These are phyloP conservation scores for Epinephelus awoara DNA, from an alignment of 2,797 vertebrate species.

Conservation along the genomic window DNA sequence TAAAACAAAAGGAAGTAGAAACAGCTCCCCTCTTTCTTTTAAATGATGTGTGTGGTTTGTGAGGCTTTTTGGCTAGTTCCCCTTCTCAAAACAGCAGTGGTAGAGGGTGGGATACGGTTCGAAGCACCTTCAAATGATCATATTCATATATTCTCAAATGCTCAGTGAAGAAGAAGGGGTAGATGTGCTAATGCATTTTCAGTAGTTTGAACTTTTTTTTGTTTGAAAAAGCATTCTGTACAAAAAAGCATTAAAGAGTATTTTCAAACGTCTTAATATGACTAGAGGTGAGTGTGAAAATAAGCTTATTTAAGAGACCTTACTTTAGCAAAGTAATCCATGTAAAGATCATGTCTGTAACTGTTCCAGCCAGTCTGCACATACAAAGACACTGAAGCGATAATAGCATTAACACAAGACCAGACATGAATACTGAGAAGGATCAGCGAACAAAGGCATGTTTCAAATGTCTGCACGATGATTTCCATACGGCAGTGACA, in stretches of 20 bases:
- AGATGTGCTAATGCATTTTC: background rate
- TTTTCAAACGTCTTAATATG: background rate
- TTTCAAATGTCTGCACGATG: background rate
- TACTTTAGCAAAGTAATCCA: background rate
- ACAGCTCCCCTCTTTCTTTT: background rate
- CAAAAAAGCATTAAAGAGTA: background rate
- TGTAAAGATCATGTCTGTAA: background rate
- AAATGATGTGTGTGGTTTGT: background rate
- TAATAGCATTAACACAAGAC: background rate
- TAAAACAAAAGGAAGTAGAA: background rate
- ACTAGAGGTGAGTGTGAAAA: background rate
- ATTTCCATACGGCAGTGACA: background rate
- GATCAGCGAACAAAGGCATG: background rate
- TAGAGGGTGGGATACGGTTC: background rate
- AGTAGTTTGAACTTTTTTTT: background rate
- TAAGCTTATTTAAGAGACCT: background rate
- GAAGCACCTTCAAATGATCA: background rate
- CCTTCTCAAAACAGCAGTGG: background rate
- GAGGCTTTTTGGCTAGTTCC: background rate
- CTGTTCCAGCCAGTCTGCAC: background rate
- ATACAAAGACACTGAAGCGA: background rate
- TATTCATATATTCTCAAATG: slow-evolving; percentile 6
- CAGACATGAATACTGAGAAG: background rate
- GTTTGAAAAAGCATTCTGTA: background rate
- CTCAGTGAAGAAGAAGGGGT: background rate